These are phyloP conservation scores for Coregonus clupeaformis DNA, from an alignment of 2,113 vertebrate species.

Conservation along the genomic window DNA sequence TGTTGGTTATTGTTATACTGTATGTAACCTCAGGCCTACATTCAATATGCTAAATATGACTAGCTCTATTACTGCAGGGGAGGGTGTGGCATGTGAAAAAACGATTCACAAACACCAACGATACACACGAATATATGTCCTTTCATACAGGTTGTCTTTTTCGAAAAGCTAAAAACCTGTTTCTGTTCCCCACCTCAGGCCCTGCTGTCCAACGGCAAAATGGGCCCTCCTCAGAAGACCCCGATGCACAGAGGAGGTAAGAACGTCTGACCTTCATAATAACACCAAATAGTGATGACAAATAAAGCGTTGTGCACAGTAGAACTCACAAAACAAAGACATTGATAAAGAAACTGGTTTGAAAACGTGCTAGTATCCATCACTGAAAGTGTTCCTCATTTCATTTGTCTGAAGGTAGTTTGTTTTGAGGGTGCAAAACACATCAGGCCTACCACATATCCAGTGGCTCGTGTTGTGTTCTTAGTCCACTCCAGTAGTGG, in stretches of 20 bases:
- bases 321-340: too few relatives aligned
- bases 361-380: not conserved
- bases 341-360: too few relatives aligned
- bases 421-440: not conserved
- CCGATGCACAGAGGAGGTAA: constrained; percentile 92
- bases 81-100: not conserved
- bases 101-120: not conserved
- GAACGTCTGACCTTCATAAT: not conserved
- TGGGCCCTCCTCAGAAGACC: constrained; percentile 92
- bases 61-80: not conserved
- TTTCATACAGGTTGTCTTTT: too few relatives aligned
- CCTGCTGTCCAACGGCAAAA: constrained; percentile 91
- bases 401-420: not conserved
- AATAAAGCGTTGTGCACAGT: too few relatives aligned
- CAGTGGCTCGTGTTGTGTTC: not conserved
- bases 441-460: not conserved
- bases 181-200: constrained; percentile 71
- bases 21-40: too few relatives aligned
- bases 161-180: too few relatives aligned
- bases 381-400: not conserved
- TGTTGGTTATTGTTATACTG: not conserved
- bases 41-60: not conserved
- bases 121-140: too few relatives aligned
- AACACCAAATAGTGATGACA: too few relatives aligned
- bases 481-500: constrained; percentile 9